Evolutionary conservation across 2,888 invertebrate species (phyloP).

Genomic region (Tromatobia lineatoria): DNA sequence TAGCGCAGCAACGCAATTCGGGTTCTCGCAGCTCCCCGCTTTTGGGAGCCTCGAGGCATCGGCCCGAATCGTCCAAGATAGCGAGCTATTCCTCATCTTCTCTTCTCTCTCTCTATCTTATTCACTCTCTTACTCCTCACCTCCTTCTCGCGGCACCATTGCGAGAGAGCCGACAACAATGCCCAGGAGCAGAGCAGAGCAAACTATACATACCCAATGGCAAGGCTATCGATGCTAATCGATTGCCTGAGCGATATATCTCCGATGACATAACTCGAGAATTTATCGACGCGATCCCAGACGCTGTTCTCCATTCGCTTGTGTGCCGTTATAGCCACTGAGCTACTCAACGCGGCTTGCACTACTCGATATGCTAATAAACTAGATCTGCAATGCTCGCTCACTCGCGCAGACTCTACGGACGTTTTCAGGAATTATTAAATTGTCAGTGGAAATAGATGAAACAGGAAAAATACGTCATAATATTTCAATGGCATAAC

Average conservation of each 20-base stretch:
- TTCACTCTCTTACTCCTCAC: constrained; percentile 5
- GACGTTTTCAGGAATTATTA: neutral
- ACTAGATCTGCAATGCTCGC: constrained; percentile 28
- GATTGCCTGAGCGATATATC: constrained; percentile 80
- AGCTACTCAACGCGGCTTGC: constrained; percentile 27
- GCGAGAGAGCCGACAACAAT: constrained; percentile 60
- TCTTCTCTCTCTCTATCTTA: constrained; percentile 41
- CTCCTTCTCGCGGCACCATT: constrained; percentile 36
- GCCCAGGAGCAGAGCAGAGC: constrained; percentile 50
- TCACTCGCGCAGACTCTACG: neutral
- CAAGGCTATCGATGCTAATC: constrained; percentile 82
- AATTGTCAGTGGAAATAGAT: neutral
- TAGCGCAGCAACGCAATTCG: constrained; percentile 53
- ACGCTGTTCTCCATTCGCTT: constrained; percentile 64
- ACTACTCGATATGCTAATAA: constrained; percentile 78
- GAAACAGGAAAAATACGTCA: too few relatives aligned
- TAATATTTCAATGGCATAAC: too few relatives aligned
- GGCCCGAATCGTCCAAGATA: constrained; percentile 59
- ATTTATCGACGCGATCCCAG: constrained; percentile 80
- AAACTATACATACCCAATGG: constrained; percentile 72
- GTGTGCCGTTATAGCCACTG: constrained; percentile 16
- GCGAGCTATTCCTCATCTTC: constrained; percentile 65
- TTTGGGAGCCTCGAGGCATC: constrained; percentile 46
- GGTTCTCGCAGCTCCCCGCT: constrained; percentile 23
- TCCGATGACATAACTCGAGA: constrained; percentile 81